Percentiles rank a stretch among this genome's conserved stretches.
phyloP scores from a whole-genome alignment of 2,888 invertebrate species.

The Papilio elwesi region DNA sequence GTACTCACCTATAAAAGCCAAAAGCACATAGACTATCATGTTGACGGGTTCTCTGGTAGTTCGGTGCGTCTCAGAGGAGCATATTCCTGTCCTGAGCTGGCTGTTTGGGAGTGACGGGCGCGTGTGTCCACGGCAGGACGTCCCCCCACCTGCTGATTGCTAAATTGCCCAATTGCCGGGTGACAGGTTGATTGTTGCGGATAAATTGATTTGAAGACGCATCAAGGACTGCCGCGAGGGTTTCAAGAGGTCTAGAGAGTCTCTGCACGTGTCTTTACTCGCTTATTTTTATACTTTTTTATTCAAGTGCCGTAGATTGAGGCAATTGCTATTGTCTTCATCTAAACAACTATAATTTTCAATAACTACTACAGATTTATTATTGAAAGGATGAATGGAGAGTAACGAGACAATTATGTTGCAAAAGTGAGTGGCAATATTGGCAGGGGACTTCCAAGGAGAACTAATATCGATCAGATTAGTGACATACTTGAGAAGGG shows the following conservation, averaged over 20 bases:
- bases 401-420: too few relatives aligned
- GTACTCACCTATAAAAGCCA: constrained; percentile 51
- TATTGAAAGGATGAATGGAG: too few relatives aligned
- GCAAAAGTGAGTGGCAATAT: too few relatives aligned
- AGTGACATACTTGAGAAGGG: too few relatives aligned
- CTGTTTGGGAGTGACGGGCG: background rate
- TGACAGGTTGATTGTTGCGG: constrained; percentile 63
- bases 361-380: too few relatives aligned
- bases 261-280: constrained; percentile 6
- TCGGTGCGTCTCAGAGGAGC: background rate
- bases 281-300: background rate
- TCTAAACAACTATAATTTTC: too few relatives aligned
- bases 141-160: constrained; percentile 64
- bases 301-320: background rate
- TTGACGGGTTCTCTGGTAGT: constrained; percentile 10
- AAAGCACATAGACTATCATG: constrained; percentile 47
- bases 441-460: too few relatives aligned
- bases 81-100: constrained; percentile 28
- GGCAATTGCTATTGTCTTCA: too few relatives aligned
- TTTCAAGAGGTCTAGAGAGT: background rate
- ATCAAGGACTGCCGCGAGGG: constrained; percentile 67
- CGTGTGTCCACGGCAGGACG: constrained; percentile 38
- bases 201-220: constrained; percentile 59
- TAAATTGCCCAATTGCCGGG: constrained; percentile 72
- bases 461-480: too few relatives aligned